Conservation (phyloP, 2,888 invertebrate genomes). For the Halocaridina rubra region DNA sequence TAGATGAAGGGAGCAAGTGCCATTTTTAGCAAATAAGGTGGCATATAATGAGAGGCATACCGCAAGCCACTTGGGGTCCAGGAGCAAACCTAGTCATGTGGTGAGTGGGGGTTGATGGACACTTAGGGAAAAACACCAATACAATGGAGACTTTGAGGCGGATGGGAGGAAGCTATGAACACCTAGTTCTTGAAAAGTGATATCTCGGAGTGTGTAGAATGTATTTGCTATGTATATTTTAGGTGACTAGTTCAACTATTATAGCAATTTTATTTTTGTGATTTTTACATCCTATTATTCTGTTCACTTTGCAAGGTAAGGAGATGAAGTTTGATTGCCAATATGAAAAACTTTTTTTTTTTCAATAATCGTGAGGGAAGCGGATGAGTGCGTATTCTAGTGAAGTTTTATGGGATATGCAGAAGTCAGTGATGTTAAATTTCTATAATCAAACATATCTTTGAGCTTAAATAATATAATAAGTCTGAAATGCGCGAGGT, state of each 20-base stretch:
- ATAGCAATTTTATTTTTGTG: too few relatives aligned
- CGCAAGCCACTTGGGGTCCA: constrained; percentile 54
- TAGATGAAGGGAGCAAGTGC: constrained; percentile 47
- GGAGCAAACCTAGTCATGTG: constrained; percentile 58
- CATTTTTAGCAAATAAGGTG: constrained; percentile 56
- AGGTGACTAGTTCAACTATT: too few relatives aligned
- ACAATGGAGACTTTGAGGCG: constrained; percentile 30
- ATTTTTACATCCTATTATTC: too few relatives aligned
- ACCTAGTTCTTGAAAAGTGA: background rate
- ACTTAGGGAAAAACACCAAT: constrained; percentile 34
- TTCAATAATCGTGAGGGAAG: too few relatives aligned
- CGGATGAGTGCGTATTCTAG: too few relatives aligned
- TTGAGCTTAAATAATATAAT: constrained; percentile 50
- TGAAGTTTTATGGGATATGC: too few relatives aligned
- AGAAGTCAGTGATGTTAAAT: too few relatives aligned
- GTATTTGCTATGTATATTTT: too few relatives aligned
- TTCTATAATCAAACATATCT: constrained; percentile 55
- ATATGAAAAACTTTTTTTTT: too few relatives aligned
- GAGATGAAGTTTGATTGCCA: too few relatives aligned
- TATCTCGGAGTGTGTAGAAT: background rate
- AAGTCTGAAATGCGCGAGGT: constrained; percentile 16
- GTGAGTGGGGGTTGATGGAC: constrained; percentile 47
- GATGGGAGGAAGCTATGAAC: constrained; percentile 6
- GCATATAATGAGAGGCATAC: constrained; percentile 21
- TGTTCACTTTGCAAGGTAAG: too few relatives aligned